These are phyloP conservation scores for Drosophila pseudoobscura DNA, from an alignment of 1,140 invertebrate species.

Conservation along the genomic window DNA sequence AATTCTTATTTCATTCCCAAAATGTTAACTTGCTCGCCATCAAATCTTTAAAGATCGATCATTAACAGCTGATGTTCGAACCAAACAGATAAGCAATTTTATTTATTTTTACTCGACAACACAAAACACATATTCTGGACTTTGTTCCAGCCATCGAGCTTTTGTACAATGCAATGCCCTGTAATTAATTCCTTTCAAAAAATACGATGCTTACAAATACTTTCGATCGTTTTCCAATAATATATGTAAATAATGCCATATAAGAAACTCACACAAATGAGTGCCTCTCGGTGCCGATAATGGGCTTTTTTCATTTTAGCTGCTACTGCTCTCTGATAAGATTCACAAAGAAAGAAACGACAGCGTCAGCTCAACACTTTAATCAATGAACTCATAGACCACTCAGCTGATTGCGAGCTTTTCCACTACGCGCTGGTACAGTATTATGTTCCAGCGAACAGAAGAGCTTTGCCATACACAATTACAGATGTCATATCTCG, in stretches of 20 bases:
- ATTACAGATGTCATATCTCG: not conserved
- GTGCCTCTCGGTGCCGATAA: slow-evolving; percentile 52
- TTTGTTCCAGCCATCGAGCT: slow-evolving; percentile 18
- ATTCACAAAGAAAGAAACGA: slow-evolving; percentile 64
- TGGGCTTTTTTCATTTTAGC: slow-evolving; percentile 56
- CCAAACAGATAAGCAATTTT: too few relatives aligned
- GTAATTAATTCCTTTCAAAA: slow-evolving; percentile 32
- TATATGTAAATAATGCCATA: slow-evolving; percentile 18
- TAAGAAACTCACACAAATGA: slow-evolving; percentile 3
- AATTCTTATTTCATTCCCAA: not conserved
- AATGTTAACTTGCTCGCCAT: slow-evolving; percentile 4
- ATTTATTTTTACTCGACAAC: too few relatives aligned
- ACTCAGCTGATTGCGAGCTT: slow-evolving; percentile 28
- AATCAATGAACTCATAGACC: slow-evolving; percentile 65
- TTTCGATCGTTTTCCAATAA: slow-evolving; percentile 27
- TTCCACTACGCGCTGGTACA: slow-evolving; percentile 15
- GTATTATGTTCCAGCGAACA: slow-evolving; percentile 1
- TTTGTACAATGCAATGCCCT: slow-evolving; percentile 15
- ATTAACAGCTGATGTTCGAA: too few relatives aligned
- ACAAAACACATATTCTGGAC: slow-evolving; percentile 20
- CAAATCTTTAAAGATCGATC: too few relatives aligned
- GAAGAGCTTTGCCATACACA: not conserved
- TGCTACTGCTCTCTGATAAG: slow-evolving; percentile 56
- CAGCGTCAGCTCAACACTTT: slow-evolving; percentile 66
- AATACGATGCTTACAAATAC: slow-evolving; percentile 18